Evolutionary conservation across 2,797 vertebrate species (phyloP).

Genomic region (Lophius americanus): DNA sequence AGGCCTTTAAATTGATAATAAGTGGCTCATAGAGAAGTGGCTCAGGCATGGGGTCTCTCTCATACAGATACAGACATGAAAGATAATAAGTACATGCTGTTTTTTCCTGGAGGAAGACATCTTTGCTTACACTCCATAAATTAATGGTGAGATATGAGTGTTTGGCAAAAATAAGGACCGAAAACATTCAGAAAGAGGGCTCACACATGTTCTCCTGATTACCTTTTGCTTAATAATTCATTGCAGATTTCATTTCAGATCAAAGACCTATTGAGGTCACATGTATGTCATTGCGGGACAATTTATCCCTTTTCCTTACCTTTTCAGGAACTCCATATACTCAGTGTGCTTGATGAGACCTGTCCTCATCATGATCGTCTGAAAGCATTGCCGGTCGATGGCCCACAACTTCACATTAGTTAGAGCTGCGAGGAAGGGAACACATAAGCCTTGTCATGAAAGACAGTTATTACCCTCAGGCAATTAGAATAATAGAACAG

Average conservation of each 20-base stretch:
- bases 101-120: conserved; percentile 3
- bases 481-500: conserved; percentile 34
- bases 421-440: conserved; percentile 68
- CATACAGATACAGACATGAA: conserved; percentile 15
- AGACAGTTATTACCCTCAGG: conserved; percentile 8
- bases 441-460: conserved; percentile 32
- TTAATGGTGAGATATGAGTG: conserved; percentile 4
- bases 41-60: background rate
- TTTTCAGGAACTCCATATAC: conserved; percentile 84
- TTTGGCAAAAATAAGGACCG: conserved; percentile 24
- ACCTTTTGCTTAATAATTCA: conserved; percentile 60
- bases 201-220: conserved; percentile 30
- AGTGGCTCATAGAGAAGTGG: conserved; percentile 18
- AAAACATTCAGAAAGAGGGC: conserved; percentile 24
- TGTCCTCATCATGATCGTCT: conserved; percentile 86
- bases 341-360: conserved; percentile 84
- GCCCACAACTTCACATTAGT: conserved; percentile 85
- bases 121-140: conserved; percentile 9
- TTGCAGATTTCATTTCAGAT: conserved; percentile 56
- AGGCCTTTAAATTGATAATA: conserved; percentile 69
- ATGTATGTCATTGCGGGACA: conserved; percentile 21
- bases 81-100: conserved; percentile 6
- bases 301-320: conserved; percentile 61
- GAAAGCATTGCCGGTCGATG: conserved; percentile 85
- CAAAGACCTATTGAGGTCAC: conserved; percentile 41